Conservation (phyloP, 2,797 vertebrate genomes). For the Adrianichthys oophorus region DNA sequence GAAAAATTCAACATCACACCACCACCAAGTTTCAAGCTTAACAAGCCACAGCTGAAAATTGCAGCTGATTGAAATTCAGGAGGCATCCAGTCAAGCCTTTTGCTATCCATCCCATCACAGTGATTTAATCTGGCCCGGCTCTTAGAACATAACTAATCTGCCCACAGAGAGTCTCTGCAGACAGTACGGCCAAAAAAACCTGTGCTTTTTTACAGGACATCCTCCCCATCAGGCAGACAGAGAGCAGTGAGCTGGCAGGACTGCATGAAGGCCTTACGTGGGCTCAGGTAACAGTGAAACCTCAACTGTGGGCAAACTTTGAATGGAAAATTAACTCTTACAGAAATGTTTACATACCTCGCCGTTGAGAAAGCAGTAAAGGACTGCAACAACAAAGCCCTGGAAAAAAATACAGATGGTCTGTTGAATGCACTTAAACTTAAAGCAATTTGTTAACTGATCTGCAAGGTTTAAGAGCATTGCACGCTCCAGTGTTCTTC, state of each 20-base stretch:
- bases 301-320: slow-evolving; percentile 6
- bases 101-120: slow-evolving; percentile 45
- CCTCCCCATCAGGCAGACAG: slow-evolving; percentile 33
- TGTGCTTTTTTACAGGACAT: slow-evolving; percentile 44
- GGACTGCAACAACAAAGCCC: slow-evolving; percentile 94
- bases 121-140: slow-evolving; percentile 55
- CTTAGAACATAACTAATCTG: slow-evolving; percentile 55
- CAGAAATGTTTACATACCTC: slow-evolving; percentile 67
- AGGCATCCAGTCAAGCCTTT: slow-evolving; percentile 20
- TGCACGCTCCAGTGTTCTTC: no score
- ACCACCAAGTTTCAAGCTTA: neutral
- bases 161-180: slow-evolving; percentile 49
- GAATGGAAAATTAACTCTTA: slow-evolving; percentile 14
- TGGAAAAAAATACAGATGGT: slow-evolving; percentile 53
- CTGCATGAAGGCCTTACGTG: slow-evolving; percentile 3
- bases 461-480: no score
- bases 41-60: slow-evolving; percentile 28
- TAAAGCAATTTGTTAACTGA: neutral
- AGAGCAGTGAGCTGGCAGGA: slow-evolving; percentile 33
- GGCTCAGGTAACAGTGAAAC: slow-evolving; percentile 3
- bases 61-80: slow-evolving; percentile 55
- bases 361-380: slow-evolving; percentile 94
- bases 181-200: slow-evolving; percentile 33
- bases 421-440: slow-evolving; percentile 12
- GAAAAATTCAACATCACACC: neutral